Conservation (phyloP, 2,113 vertebrate genomes). For the Smithornis capensis region DNA sequence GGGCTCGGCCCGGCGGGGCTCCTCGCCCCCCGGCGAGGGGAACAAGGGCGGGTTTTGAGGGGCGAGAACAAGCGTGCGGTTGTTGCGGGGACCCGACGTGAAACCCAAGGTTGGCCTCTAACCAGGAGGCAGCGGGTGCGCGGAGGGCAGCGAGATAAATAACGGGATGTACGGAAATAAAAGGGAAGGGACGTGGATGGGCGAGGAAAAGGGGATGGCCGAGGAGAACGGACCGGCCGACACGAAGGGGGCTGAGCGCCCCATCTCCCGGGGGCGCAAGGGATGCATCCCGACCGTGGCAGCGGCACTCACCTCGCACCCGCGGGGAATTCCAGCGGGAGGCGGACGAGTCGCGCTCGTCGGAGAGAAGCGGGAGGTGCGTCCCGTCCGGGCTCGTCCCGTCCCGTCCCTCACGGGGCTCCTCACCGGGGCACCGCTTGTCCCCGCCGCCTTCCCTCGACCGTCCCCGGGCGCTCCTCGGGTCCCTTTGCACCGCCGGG, state of each 20-base stretch:
- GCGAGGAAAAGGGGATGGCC: too few relatives aligned
- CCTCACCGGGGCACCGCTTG: conserved; percentile 14
- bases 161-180: neutral
- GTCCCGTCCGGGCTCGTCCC: neutral
- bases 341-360: neutral
- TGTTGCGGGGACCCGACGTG: conserved; percentile 10
- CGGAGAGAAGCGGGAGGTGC: neutral
- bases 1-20: neutral
- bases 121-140: neutral
- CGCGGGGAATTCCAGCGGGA: neutral
- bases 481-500: neutral
- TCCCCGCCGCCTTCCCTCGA: neutral
- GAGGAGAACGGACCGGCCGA: neutral
- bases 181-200: neutral
- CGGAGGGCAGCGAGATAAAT: neutral
- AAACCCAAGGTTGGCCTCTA: neutral
- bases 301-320: neutral
- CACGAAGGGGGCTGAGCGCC: neutral
- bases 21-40: neutral
- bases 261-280: neutral
- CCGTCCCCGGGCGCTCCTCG: neutral
- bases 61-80: neutral
- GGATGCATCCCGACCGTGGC: neutral
- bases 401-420: neutral
- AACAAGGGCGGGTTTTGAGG: neutral